phyloP scores from a whole-genome alignment of 2,888 invertebrate genomes.

The Noctuana brunneofusca region DNA sequence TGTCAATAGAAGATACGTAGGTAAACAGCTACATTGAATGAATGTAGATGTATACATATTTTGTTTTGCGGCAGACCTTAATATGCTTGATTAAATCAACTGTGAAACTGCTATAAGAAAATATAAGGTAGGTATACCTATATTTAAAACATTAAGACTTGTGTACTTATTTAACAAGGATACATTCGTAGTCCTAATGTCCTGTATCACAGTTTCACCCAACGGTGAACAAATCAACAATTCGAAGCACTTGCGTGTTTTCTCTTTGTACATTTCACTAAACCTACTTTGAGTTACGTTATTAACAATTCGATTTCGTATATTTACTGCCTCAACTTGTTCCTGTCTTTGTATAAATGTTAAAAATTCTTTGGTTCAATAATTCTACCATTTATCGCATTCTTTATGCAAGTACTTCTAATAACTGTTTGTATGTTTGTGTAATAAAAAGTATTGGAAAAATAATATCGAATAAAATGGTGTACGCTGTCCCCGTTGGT shows the following conservation, averaged over 20 bases:
- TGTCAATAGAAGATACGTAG: too few relatives aligned
- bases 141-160: too few relatives aligned
- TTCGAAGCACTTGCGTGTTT: constrained; percentile 40
- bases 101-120: too few relatives aligned
- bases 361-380: constrained; percentile 7
- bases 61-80: too few relatives aligned
- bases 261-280: constrained; percentile 36
- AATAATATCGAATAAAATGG: too few relatives aligned
- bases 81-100: too few relatives aligned
- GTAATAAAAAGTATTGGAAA: too few relatives aligned
- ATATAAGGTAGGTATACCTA: too few relatives aligned
- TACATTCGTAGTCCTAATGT: not conserved
- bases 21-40: too few relatives aligned
- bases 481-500: too few relatives aligned
- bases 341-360: not conserved
- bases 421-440: too few relatives aligned
- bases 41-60: too few relatives aligned
- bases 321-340: constrained; percentile 9
- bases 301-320: constrained; percentile 11
- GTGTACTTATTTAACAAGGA: not conserved
- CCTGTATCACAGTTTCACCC: constrained; percentile 33
- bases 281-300: constrained; percentile 28
- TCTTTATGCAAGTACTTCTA: not conserved
- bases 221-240: constrained; percentile 38
- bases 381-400: not conserved